Evolutionary conservation across 2,797 vertebrate genomes (phyloP), one percentile per base, ranked within the genome.

Genomic region (Leptoclinus maculatus): DNA sequence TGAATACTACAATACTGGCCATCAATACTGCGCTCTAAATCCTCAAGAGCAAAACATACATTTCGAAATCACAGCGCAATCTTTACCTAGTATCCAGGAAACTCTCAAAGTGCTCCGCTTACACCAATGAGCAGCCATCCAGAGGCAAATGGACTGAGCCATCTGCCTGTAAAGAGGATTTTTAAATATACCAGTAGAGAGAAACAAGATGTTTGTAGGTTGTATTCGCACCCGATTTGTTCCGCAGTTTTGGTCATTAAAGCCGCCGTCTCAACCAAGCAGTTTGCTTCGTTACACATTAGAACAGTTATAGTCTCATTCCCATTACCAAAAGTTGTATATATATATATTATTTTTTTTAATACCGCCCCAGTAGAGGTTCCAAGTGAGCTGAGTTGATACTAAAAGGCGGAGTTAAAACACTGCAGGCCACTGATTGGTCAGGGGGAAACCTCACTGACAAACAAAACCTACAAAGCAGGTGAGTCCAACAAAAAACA

Each of bases 21-120:
- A 7, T 32, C 34, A n/a, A 47, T 17, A 25, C 5, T 16, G 5
- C 2, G 2, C 23, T 34, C 5, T 47, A 51, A 58, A 45, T 2
- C 60, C 23, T 54, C 17, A 10, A 56, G 34, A 57, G 49, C 32
- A 68, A 34, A 69, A 68, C 36, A 2, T 54, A 9, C 2, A 17
- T 32, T 14, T 45, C 34, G 5, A 65, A 65, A 60, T 7, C 23
- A 27, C 57, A n/a, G 14, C 16, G n/a, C 7, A 4, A 32, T 69
- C 38, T 74, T 80, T 56, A 39, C 32, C 45, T 71, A 0, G 83
- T 89, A 59, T 88, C 90, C 72, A 80, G 82, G 88, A 76, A 78
- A 76, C 88, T 75, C 43, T 47, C 39, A 7, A 69, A 78, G 79
- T 84, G 84, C 58, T 80, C 16, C 66, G 76, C 76, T 80, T 68